These are phyloP conservation scores for Leuctra nigra DNA, from an alignment of 2,888 invertebrate species.

Conservation along the genomic window DNA sequence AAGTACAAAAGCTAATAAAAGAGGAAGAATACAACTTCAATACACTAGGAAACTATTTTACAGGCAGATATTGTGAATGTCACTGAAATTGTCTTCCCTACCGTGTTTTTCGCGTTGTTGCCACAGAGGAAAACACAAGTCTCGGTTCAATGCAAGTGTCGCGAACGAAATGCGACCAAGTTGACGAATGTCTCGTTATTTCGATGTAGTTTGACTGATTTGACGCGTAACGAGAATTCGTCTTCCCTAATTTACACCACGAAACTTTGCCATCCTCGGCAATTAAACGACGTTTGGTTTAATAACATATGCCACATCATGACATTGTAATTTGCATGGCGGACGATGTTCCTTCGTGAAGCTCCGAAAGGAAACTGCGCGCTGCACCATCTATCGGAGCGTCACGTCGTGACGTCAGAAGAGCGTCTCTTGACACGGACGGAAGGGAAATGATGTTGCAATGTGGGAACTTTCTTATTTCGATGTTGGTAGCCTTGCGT, in stretches of 20 bases:
- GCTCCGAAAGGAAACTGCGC: conserved; percentile 14
- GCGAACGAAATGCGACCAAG: conserved; percentile 28
- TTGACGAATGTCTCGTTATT: conserved; percentile 26
- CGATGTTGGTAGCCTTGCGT: too few relatives aligned
- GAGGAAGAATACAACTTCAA: too few relatives aligned
- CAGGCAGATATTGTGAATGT: not conserved
- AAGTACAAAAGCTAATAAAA: too few relatives aligned
- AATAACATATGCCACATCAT: conserved; percentile 42
- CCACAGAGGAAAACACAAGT: conserved; percentile 28
- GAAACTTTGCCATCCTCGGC: conserved; percentile 33
- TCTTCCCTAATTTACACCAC: conserved; percentile 37
- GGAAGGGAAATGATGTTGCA: too few relatives aligned
- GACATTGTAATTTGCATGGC: conserved; percentile 38
- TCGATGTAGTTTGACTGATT: conserved; percentile 24
- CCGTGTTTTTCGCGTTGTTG: conserved; percentile 30
- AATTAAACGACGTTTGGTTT: conserved; percentile 33
- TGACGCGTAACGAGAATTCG: conserved; percentile 28
- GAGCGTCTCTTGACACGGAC: too few relatives aligned
- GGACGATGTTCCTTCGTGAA: conserved; percentile 28
- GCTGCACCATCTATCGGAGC: conserved; percentile 26
- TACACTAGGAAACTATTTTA: too few relatives aligned
- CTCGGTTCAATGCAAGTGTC: conserved; percentile 28
- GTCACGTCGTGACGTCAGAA: too few relatives aligned
- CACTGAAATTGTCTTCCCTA: conserved; percentile 19
- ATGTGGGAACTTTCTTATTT: too few relatives aligned